Evolutionary conservation across 2,113 vertebrate genomes (phyloP).

Genomic region (Dipodomys stephensi): DNA sequence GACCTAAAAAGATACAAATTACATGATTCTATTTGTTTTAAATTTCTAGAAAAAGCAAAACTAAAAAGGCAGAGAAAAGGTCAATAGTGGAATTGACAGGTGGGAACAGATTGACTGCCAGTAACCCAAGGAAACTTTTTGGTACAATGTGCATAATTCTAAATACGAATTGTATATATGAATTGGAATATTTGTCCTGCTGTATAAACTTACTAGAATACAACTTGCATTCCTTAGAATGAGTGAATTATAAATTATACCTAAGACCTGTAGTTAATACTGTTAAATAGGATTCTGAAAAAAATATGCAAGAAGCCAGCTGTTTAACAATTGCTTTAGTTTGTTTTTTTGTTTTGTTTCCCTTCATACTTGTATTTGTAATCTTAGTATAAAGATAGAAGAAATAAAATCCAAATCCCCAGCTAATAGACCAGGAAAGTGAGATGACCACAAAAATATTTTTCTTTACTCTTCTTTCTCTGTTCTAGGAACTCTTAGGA

Average conservation of each 20-base stretch:
- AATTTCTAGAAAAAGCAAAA: slow-evolving; percentile 33
- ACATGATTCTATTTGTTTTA: slow-evolving; percentile 35
- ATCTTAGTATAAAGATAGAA: slow-evolving; percentile 44
- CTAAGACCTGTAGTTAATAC: neutral
- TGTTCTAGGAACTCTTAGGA: slow-evolving; percentile 94
- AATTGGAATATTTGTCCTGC: neutral
- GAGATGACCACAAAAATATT: slow-evolving; percentile 4
- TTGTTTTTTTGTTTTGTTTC: neutral
- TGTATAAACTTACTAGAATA: neutral
- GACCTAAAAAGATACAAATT: neutral
- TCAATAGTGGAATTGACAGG: neutral
- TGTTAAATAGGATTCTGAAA: slow-evolving; percentile 28
- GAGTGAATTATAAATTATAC: neutral
- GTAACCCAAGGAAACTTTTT: too few species aligned
- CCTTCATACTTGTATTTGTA: neutral
- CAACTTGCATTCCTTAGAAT: neutral
- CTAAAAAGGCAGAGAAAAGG: slow-evolving; percentile 30
- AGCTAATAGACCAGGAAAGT: neutral
- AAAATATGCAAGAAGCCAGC: neutral
- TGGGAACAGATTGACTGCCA: neutral
- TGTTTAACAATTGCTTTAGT: neutral
- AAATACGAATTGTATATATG: neutral
- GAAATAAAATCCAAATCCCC: slow-evolving; percentile 34
- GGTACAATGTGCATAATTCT: neutral
- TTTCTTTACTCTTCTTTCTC: slow-evolving; percentile 43